phyloP scores from a whole-genome alignment of 1,140 invertebrate genomes.

The Anastrepha obliqua region DNA sequence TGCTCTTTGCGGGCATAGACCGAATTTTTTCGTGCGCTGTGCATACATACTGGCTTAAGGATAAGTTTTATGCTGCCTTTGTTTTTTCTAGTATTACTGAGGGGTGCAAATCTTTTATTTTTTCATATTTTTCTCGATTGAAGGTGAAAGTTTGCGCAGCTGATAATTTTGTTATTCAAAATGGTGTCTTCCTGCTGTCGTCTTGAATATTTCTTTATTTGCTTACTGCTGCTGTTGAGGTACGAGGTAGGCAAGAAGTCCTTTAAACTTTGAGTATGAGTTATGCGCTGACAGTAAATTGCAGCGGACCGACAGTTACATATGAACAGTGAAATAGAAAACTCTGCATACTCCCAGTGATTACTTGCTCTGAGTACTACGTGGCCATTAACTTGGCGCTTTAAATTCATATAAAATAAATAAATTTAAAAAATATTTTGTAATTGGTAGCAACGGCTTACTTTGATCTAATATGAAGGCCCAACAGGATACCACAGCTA shows the following conservation, averaged over 20 bases:
- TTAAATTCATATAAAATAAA: too few relatives aligned
- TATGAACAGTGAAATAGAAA: neutral
- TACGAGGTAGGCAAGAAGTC: neutral
- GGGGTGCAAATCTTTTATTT: constrained; percentile 45
- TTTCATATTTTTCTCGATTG: neutral
- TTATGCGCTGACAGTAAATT: constrained; percentile 53
- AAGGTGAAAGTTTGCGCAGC: constrained; percentile 59
- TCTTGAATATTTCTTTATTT: constrained; percentile 2
- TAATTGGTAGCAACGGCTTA: too few relatives aligned
- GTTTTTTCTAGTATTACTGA: constrained; percentile 5
- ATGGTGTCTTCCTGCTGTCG: constrained; percentile 59
- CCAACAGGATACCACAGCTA: too few relatives aligned
- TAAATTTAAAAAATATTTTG: too few relatives aligned
- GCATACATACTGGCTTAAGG: neutral
- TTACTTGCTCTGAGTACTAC: too few relatives aligned
- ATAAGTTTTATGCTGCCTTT: constrained; percentile 21
- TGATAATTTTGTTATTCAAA: constrained; percentile 74
- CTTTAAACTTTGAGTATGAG: neutral
- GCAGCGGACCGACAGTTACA: constrained; percentile 20
- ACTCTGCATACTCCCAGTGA: too few relatives aligned
- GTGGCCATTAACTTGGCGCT: too few relatives aligned
- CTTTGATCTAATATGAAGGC: too few relatives aligned
- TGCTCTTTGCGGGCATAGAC: neutral
- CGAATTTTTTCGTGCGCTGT: neutral
- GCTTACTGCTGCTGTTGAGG: neutral